Conservation (phyloP, 2,797 vertebrate genomes). For the Ctenopoma multispine region DNA sequence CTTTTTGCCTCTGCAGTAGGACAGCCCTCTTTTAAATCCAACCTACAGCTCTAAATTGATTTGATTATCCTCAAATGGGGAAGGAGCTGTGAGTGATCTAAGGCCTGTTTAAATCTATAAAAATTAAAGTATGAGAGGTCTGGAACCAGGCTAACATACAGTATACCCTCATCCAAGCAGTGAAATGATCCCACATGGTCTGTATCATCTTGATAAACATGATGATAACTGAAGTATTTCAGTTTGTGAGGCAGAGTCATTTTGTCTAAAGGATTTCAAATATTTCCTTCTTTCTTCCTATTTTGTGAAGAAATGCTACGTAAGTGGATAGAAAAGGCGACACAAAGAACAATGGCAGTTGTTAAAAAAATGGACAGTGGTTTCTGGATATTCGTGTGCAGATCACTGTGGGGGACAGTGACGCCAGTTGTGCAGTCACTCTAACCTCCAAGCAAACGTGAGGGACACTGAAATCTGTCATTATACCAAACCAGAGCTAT, state of each 20-base stretch:
- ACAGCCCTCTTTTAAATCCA: neutral
- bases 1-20: neutral
- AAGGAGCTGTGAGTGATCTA: neutral
- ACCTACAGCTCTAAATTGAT: neutral
- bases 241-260: neutral
- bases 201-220: too few relatives aligned
- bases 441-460: slow-evolving; percentile 66
- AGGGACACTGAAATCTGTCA: slow-evolving; percentile 76
- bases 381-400: slow-evolving; percentile 60
- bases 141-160: neutral
- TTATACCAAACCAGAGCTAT: slow-evolving; percentile 76
- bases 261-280: neutral
- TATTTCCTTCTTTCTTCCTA: neutral
- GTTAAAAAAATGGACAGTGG: slow-evolving; percentile 54
- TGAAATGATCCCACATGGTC: neutral
- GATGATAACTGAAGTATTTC: neutral
- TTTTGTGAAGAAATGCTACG: slow-evolving; percentile 20
- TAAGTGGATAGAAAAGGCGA: slow-evolving; percentile 14
- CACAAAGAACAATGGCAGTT: slow-evolving; percentile 64
- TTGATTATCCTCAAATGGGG: neutral
- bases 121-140: neutral
- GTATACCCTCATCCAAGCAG: neutral
- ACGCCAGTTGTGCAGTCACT: slow-evolving; percentile 72
- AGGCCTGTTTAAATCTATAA: neutral
- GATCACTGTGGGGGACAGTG: slow-evolving; percentile 71